Evolutionary conservation across 2,888 invertebrate genomes (phyloP), one percentile per base, ranked within the genome.

Genomic region (Aleiodes leptofemur): DNA sequence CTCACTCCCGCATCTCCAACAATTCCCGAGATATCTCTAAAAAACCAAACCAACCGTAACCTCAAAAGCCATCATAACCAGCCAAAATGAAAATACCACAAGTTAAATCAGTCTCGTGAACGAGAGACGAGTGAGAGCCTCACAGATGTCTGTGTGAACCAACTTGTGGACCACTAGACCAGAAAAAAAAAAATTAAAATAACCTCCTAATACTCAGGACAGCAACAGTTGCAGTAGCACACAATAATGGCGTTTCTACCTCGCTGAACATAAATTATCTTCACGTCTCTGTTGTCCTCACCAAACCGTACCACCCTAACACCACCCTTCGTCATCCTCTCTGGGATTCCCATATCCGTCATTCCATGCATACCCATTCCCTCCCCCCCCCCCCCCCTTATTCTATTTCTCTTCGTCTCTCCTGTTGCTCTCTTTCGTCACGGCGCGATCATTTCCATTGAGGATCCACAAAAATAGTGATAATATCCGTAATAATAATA

Each of bases 211-310:
- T 48, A 34, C 34, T 29, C 56, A 16, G 14, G 8, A 31, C 64
- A 73, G 79, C 77, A 77, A 77, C 76, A 77, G 77, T 76, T 75
- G 77, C 76, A 79, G 74, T 76, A 70, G 78, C 72, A 70, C 61
- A 31, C 72, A 70, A 69, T 76, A 74, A 79, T 77, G 76, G 68
- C 74, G 69, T 57, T 72, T 51, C 75, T 78, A 43, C 64, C 64
- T 72, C 23, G 69, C 70, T 43, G 64, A 77, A 79, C 77, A 76
- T 77, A 77, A 79, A 79, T 79, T 79, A 79, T 76, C 77, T 68
- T 73, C 72, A 57, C 34, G 72, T 77, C 77, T 56, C 76, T 73
- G 70, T 74, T 77, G 57, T 74, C 71, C 73, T 72, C 72, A 72
- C 66, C 72, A 72, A 64, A 50, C 61, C 53, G 29, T 55, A 6